phyloP scores from a whole-genome alignment of 2,888 invertebrate genomes.

The Ectemnius lituratus region DNA sequence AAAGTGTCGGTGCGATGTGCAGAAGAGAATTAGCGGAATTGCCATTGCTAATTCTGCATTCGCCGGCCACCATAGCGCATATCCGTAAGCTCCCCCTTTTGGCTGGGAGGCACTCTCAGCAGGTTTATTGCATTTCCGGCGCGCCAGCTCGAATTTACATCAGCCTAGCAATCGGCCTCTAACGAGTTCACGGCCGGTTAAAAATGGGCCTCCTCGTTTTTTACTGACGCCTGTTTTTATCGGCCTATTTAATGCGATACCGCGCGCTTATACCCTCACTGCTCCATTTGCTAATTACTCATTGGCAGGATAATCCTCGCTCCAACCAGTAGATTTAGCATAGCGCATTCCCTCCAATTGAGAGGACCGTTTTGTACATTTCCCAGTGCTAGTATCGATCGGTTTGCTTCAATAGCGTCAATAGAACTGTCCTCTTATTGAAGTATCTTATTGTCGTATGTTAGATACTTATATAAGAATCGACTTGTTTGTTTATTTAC shows the following conservation, averaged over 20 bases:
- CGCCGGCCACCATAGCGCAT: slow-evolving; percentile 22
- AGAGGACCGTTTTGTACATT: too few relatives aligned
- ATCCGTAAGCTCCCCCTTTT: slow-evolving; percentile 19
- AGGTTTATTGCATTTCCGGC: slow-evolving; percentile 26
- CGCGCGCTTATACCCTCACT: neutral
- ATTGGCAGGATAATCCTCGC: slow-evolving; percentile 16
- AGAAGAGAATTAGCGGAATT: slow-evolving; percentile 21
- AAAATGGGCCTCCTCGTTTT: too few relatives aligned
- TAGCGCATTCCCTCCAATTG: neutral
- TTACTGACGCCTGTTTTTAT: too few relatives aligned
- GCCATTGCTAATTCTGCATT: slow-evolving; percentile 38
- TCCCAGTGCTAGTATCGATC: too few relatives aligned
- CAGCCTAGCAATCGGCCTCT: slow-evolving; percentile 3
- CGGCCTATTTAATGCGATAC: too few relatives aligned
- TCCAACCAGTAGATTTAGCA: slow-evolving; percentile 10
- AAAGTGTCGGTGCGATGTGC: too few relatives aligned
- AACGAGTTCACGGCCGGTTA: neutral
- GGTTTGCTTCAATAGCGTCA: too few relatives aligned
- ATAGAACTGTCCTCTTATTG: too few relatives aligned
- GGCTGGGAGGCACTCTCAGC: slow-evolving; percentile 15
- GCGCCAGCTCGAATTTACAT: neutral
- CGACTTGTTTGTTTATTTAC: too few relatives aligned
- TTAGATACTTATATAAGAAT: too few relatives aligned
- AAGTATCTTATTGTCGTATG: too few relatives aligned
- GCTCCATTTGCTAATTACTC: slow-evolving; percentile 9